Evolutionary conservation across 2,888 invertebrate species (phyloP).

Genomic region (Autographa gamma): DNA sequence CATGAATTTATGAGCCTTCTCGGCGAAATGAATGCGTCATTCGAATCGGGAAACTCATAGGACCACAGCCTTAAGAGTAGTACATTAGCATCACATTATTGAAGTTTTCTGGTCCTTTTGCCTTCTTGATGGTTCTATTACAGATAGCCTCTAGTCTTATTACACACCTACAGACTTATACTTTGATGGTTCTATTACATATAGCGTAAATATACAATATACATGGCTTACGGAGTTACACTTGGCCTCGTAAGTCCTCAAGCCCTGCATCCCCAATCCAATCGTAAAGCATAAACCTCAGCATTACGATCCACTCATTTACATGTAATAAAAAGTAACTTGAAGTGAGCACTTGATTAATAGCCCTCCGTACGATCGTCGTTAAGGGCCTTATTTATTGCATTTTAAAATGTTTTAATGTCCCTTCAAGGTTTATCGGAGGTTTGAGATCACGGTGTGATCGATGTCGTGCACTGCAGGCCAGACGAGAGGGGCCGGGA

Average conservation of each 20-base stretch:
- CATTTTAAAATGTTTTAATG: slow-evolving; percentile 88
- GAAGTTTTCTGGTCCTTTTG: not conserved
- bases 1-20: not conserved
- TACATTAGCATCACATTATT: no score
- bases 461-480: slow-evolving; percentile 57
- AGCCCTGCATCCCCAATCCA: slow-evolving; percentile 16
- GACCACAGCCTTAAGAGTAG: no score
- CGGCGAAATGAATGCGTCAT: not conserved
- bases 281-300: slow-evolving; percentile 60
- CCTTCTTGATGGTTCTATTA: not conserved
- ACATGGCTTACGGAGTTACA: not conserved
- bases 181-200: not conserved
- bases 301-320: slow-evolving; percentile 74
- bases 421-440: slow-evolving; percentile 60
- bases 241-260: slow-evolving; percentile 3
- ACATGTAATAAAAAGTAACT: slow-evolving; percentile 86
- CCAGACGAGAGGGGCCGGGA: slow-evolving; percentile 6
- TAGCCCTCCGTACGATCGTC: slow-evolving; percentile 77
- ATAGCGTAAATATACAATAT: not conserved
- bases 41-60: no score
- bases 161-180: no score
- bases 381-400: slow-evolving; percentile 86
- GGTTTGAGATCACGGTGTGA: slow-evolving; percentile 55
- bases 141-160: no score
- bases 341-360: slow-evolving; percentile 83